Evolutionary conservation across 2,797 vertebrate genomes (phyloP), one percentile per base, ranked within the genome.

Genomic region (Tokudaia muenninki): DNA sequence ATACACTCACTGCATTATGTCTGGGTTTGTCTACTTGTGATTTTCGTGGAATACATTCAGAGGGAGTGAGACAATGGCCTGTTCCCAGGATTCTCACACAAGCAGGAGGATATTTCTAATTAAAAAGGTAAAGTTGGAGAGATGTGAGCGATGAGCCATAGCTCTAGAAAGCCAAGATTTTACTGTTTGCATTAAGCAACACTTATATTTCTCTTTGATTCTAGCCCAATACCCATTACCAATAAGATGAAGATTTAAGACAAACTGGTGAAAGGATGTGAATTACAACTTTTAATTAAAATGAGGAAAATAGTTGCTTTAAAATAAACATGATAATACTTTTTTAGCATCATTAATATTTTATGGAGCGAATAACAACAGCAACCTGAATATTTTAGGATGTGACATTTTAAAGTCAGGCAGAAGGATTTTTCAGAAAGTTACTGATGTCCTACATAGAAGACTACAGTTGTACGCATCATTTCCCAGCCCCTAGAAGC

Each of bases 271-370:
- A 98, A 98, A 98, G 98, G 98, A 98, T 96, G 97, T 98, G 98
- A 98, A 98, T 98, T 98, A 98, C 97, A 98, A 98, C 98, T 98
- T 99, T 98, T 98, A 98, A 99, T 98, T 98, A 99, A 98, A 98
- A 98, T 11, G 8, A 87, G 97, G 98, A 97, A 98, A 98, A 98
- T 94, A 96, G 97, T 98, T 98, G 97, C 97, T 98, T 98, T 98
- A 98, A 98, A 98, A 98, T 97, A 98, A 98, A 98, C 97, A 98
- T 41, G 89, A 96, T 97, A 98, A 98, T 98, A 97, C 94, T 97
- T 98, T 97, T 98, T 78, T 93, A 52, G 90, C 90, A 97, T 95
- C 97, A 98, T 98, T 98, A 98, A 97, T 96, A 98, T 98, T 98
- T 98, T 94, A 98, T 98, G 94, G 87, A 77, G 90, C 0, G 4